Conservation (phyloP, 2,113 vertebrate genomes). For the Paramisgurnus dabryanus region DNA sequence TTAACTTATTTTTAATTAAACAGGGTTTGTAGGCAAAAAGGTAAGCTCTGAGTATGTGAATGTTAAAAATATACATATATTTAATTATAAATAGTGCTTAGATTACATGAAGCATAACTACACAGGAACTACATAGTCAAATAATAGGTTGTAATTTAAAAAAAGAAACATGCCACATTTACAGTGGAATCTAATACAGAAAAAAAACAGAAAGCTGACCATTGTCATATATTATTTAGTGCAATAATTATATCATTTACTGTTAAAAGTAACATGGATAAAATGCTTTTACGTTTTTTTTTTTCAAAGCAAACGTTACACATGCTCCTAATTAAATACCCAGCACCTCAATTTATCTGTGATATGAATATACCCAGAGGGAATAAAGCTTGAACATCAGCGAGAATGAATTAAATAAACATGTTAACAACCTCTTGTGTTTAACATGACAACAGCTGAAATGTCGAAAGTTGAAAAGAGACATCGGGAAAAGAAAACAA, state of each 20-base stretch:
- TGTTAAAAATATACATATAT: no score
- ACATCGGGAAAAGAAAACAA: slow-evolving; percentile 20
- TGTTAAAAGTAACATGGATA: slow-evolving; percentile 11
- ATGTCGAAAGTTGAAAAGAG: slow-evolving; percentile 40
- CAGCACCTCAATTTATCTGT: slow-evolving; percentile 8
- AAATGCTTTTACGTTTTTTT: neutral
- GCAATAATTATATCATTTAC: neutral
- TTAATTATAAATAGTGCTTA: no score
- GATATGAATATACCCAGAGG: slow-evolving; percentile 35
- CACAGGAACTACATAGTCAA: no score
- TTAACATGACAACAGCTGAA: slow-evolving; percentile 42
- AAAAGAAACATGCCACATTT: neutral
- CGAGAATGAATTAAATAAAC: slow-evolving; percentile 12
- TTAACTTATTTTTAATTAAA: no score
- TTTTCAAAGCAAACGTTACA: neutral
- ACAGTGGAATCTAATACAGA: neutral
- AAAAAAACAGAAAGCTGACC: neutral
- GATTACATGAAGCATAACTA: no score
- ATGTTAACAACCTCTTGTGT: neutral
- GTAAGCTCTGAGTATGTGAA: no score
- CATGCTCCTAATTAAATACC: slow-evolving; percentile 12
- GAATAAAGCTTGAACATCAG: slow-evolving; percentile 1
- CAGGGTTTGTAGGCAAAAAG: no score
- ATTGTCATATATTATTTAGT: neutral
- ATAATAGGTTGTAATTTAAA: no score